Base-by-base conservation (phyloP, 2,113 vertebrate genomes). In the Pelmatolapia mariae region DNA sequence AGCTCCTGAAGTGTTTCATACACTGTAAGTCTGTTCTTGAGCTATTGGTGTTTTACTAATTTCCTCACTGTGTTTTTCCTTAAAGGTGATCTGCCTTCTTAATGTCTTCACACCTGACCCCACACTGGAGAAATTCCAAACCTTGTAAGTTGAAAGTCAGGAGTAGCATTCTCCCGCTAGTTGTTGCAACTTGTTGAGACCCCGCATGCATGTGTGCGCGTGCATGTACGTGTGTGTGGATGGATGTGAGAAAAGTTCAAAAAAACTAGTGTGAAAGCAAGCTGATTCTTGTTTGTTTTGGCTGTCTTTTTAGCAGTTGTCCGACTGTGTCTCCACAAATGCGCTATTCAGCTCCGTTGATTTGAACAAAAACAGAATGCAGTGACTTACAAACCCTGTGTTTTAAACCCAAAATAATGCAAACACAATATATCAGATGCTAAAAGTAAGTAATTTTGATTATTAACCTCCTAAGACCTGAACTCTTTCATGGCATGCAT, bases 51-150 rank as follows among this genome's bases (percentile, higher is more conserved):
- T 50, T 50, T 50, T 50, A 78, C 26, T 50, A 19, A 50, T 50
- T 78, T 78, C 71, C 29, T 78, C 43, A 11, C 43, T 80, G 53
- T 31, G 22, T 40, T 76, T 88, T 57, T 53, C 45, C 26, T 84
- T 86, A 10, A 87, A 97, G 97, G 97, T 97, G 71, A 97, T 97
- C 88, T 95, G 92, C 80, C 96, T 97, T 43, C 91, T 97, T 4
- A 90, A 97, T 59, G 97, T 97, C 90, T 97, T 97, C 94, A 97
- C 97, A 43, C 97, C 97, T 5, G 96, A 97, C 82, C 83, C 89
- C 81, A 93, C 96, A 0, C 87, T 96, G 95, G 96, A 97, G 19
- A 96, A 95, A 91, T 97, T 97, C 94, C 96, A 97, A 88, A 97
- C 96, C 15, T 97, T 97, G 97, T 97, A 87, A 97, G 97, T 96